phyloP scores from a whole-genome alignment of 2,113 vertebrate species.

The Leucosticte australis region DNA sequence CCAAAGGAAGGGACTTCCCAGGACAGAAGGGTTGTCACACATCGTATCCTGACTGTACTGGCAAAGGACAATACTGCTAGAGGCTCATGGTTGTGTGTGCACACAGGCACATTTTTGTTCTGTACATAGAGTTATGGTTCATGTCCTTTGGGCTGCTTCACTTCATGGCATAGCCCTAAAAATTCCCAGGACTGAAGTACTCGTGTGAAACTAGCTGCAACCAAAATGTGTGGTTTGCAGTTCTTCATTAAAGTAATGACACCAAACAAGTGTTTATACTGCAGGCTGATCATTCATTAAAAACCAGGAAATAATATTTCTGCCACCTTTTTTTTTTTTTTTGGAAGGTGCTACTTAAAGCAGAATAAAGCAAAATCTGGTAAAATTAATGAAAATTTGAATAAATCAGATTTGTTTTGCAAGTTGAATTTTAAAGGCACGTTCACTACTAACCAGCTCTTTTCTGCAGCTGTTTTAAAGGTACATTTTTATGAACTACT shows the following conservation, averaged over 20 bases:
- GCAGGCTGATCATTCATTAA: neutral
- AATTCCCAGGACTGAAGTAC: neutral
- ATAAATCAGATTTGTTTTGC: neutral
- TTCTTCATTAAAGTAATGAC: slow-evolving; percentile 23
- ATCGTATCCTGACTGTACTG: neutral
- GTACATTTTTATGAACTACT: neutral
- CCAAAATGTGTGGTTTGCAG: neutral
- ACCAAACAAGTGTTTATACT: neutral
- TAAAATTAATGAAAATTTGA: neutral
- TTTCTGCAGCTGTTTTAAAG: slow-evolving; percentile 13
- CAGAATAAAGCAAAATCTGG: slow-evolving; percentile 2
- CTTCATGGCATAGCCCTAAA: neutral
- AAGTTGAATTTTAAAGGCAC: neutral
- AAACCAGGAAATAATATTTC: neutral
- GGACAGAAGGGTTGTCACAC: neutral
- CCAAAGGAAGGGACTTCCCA: neutral
- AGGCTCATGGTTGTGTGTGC: neutral
- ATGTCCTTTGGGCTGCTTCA: neutral
- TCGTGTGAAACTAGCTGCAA: neutral
- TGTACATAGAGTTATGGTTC: neutral
- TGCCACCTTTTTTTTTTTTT: neutral
- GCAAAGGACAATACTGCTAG: neutral
- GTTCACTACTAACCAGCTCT: neutral
- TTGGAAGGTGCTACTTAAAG: neutral
- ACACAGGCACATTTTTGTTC: neutral